Base-by-base conservation (phyloP, 2,888 invertebrate species). In the Helleia helle region DNA sequence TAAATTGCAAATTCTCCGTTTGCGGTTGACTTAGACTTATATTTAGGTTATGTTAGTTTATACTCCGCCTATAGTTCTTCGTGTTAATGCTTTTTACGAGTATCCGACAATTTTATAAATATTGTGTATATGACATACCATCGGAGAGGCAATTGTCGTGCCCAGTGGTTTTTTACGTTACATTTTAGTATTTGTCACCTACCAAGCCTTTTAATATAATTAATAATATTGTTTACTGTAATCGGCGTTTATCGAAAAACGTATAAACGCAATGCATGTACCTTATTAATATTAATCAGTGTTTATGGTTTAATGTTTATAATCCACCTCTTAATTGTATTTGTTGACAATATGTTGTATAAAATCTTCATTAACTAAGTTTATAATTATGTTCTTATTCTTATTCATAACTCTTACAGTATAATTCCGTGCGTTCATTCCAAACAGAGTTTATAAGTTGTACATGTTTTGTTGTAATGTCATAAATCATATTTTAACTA, bases 1-100 rank as follows among this genome's bases (percentile, higher is more conserved):
- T 50, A 25, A 41, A 48, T 47, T 48, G 44, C 36, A 44, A 44
- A 41, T 46, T 49, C 31, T 24, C 14, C 37, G 12, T 42, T 43
- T 43, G 50, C 47, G 48, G 45, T 50, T 44, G 42, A 42, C 42
- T 36, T 42, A 36, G 30, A 29, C 11, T 31, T 30, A 26, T 7
- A 26, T 39, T n/a, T 24, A 25, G 15, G 13, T 27, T 39, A 14
- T 30, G 14, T 39, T 14, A 24, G 34, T 18, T 34, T 17, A 34
- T 34, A 34, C 11, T 34, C 34, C 34, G 34, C 34, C 34, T 34
- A 12, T 22, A 22, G 11, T 22, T 42, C 38, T 34, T 24, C 12
- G 8, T 34, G 40, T 31, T 28, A 31, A 40, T 17, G 15, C 15
- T 31, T 31, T 7, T 36, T 17, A 24, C n/a, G n/a, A n/a, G n/a